Conservation (phyloP, 2,797 vertebrate genomes). For the Acipenser ruthenus region DNA sequence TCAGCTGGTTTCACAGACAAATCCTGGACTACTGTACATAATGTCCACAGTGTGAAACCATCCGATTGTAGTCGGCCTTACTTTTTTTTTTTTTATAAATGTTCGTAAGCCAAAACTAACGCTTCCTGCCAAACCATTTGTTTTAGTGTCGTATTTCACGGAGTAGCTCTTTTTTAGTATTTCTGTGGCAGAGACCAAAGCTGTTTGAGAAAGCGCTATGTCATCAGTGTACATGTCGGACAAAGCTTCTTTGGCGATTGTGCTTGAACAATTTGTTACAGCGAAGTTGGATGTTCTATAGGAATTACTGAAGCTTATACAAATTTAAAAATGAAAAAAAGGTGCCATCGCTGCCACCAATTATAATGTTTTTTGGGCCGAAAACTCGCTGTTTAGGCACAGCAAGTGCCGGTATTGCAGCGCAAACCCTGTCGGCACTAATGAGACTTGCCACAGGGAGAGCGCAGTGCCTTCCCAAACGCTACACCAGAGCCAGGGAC, state of each 20-base stretch:
- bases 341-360: constrained; percentile 67
- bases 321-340: constrained; percentile 57
- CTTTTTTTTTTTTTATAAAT: too few relatives aligned
- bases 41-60: too few relatives aligned
- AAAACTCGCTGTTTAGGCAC: constrained; percentile 38
- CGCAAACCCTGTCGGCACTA: constrained; percentile 50
- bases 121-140: too few relatives aligned
- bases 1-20: too few relatives aligned
- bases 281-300: constrained; percentile 45
- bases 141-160: too few relatives aligned
- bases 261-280: constrained; percentile 30
- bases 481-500: not conserved
- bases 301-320: constrained; percentile 68
- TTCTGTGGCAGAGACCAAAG: too few relatives aligned
- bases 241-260: not conserved
- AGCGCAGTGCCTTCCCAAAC: constrained; percentile 9
- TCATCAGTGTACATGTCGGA: not conserved
- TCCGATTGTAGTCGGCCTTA: too few relatives aligned
- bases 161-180: too few relatives aligned
- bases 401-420: constrained; percentile 35
- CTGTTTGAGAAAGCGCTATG: too few relatives aligned
- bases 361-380: constrained; percentile 60
- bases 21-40: too few relatives aligned
- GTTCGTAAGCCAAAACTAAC: too few relatives aligned
- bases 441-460: constrained; percentile 40